Evolutionary conservation across 2,888 invertebrate genomes (phyloP), one percentile per base, ranked within the genome.

Genomic region (Leucophenga montana): DNA sequence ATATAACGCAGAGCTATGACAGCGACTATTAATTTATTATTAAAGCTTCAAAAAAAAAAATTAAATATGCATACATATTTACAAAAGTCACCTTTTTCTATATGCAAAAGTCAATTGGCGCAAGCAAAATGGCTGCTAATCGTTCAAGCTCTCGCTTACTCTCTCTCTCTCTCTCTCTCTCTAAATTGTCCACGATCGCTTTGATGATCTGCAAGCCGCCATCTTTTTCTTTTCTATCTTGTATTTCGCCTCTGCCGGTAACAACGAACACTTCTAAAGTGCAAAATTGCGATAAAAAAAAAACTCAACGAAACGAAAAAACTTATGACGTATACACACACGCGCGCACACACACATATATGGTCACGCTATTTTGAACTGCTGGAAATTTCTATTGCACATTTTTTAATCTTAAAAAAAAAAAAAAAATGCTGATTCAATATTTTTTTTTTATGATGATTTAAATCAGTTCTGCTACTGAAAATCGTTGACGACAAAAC

Each of bases 391-490:
- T 84, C 84, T 72, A 65, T 73, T 77, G 68, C 59, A 59, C 72
- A 68, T 50, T 48, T 75, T 46, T 71, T 70, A n/a, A 59, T 54
- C 4, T 50, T 50, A 14, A 14, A 18, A 27, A 39, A 68, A 69
- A 64, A 27, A 57, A 53, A 48, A n/a, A 65, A 59, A 61, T 48
- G 22, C 48, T 18, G n/a, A n/a, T 73, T 83, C 74, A 78, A 77
- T 83, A n/a, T 84, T 77, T 75, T 56, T 68, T 72, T 71, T 72
- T 70, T 64, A 85, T 88, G 88, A 88, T 87, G 87, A 88, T 76
- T 73, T 46, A 39, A 76, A 77, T 75, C 88, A 89, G 89, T 89
- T 89, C 89, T 89, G 89, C 89, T 89, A 86, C 89, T 87, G 89
- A 89, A 81, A 75, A 79, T 73, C 70, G 75, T 78, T 88, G 88